These are phyloP conservation scores for Phodopus roborovskii DNA, from an alignment of 2,113 vertebrate species.

Conservation along the genomic window DNA sequence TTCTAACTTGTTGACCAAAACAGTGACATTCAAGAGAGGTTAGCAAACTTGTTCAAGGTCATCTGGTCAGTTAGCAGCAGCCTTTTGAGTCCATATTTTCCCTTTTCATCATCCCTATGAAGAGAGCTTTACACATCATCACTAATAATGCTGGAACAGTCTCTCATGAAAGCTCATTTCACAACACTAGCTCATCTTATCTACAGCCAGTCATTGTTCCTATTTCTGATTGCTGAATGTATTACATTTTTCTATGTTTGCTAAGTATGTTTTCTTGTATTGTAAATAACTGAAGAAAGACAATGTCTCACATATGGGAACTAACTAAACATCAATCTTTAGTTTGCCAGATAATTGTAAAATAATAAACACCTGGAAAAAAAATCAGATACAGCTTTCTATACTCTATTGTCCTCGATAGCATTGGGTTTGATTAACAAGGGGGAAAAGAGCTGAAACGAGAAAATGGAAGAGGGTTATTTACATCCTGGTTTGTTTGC, in stretches of 20 bases:
- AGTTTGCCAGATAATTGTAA: slow-evolving; percentile 73
- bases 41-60: not conserved
- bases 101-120: not conserved
- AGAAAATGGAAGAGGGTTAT: slow-evolving; percentile 64
- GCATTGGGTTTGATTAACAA: slow-evolving; percentile 67
- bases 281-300: slow-evolving; percentile 59
- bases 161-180: slow-evolving; percentile 59
- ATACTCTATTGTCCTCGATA: slow-evolving; percentile 51
- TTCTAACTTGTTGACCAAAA: not conserved
- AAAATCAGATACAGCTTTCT: slow-evolving; percentile 64
- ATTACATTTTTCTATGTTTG: slow-evolving; percentile 72
- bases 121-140: slow-evolving; percentile 11
- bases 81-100: not conserved
- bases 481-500: slow-evolving; percentile 71
- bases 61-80: not conserved
- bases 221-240: slow-evolving; percentile 62
- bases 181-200: slow-evolving; percentile 37
- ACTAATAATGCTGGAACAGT: slow-evolving; percentile 37
- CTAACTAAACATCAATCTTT: slow-evolving; percentile 62
- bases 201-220: slow-evolving; percentile 21
- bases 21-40: not conserved
- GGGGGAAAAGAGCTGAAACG: slow-evolving; percentile 34
- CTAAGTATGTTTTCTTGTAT: slow-evolving; percentile 66
- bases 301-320: slow-evolving; percentile 56
- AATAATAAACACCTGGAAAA: slow-evolving; percentile 71